Percentiles rank a stretch among this genome's conserved stretches.
Conservation (phyloP, 2,113 vertebrate genomes). For the Myanophis thanlyinensis region DNA sequence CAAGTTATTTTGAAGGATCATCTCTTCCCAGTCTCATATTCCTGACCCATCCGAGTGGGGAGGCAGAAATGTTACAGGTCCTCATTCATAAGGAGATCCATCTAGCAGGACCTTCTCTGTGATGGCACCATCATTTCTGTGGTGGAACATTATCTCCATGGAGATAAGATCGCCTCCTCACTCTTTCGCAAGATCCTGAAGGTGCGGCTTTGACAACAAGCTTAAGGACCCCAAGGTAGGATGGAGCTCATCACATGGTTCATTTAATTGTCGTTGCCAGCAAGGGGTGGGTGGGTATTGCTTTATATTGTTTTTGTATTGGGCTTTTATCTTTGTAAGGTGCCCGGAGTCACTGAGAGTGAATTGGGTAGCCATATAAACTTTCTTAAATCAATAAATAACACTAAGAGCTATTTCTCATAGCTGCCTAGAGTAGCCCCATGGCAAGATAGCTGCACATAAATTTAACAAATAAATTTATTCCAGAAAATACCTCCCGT, state of each 20-base stretch:
- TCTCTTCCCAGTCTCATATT: background rate
- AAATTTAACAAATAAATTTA: background rate
- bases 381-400: background rate
- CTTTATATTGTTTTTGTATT: background rate
- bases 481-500: background rate
- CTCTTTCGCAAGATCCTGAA: background rate
- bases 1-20: background rate
- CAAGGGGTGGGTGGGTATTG: background rate
- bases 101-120: background rate
- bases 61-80: background rate
- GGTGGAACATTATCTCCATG: background rate
- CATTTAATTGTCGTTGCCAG: background rate
- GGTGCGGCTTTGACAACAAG: background rate
- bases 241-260: background rate
- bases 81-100: background rate
- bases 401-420: conserved; percentile 17
- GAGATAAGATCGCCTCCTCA: background rate
- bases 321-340: background rate
- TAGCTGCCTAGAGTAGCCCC: background rate
- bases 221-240: background rate
- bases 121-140: background rate
- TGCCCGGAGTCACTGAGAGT: background rate
- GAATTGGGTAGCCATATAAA: background rate
- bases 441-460: background rate
- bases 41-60: background rate